These are phyloP conservation scores for Spodoptera frugiperda DNA, from an alignment of 1,140 invertebrate genomes.

Conservation along the genomic window DNA sequence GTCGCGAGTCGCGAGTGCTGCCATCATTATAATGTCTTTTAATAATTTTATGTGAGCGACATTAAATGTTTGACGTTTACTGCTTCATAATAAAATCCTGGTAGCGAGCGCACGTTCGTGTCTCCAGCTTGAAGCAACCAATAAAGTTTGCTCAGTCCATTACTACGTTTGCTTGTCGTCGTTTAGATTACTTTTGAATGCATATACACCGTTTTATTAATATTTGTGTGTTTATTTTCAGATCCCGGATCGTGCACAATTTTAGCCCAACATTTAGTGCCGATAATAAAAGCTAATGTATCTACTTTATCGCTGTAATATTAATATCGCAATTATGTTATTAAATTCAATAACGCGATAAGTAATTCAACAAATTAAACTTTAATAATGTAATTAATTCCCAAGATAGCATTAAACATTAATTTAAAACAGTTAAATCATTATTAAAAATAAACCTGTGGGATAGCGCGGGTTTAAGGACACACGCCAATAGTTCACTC, in stretches of 20 bases:
- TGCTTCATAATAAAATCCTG: constrained; percentile 65
- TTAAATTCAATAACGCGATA: constrained; percentile 20
- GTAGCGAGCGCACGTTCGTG: constrained; percentile 38
- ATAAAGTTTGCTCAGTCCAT: constrained; percentile 33
- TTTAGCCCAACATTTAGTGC: neutral
- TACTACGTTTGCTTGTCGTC: constrained; percentile 26
- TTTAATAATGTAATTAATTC: constrained; percentile 10
- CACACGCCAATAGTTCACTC: constrained; percentile 39
- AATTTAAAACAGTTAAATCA: constrained; percentile 25
- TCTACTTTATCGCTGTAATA: constrained; percentile 22
- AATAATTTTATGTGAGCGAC: constrained; percentile 66
- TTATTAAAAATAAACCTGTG: constrained; percentile 19
- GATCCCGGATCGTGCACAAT: neutral
- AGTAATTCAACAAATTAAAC: neutral
- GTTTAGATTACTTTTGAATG: constrained; percentile 37
- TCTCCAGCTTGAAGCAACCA: constrained; percentile 9
- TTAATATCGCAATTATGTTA: constrained; percentile 21
- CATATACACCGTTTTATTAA: constrained; percentile 9
- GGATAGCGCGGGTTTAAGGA: constrained; percentile 3
- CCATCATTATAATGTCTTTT: constrained; percentile 67
- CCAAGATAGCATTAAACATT: constrained; percentile 11
- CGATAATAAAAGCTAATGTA: constrained; percentile 32
- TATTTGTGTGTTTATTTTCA: neutral
- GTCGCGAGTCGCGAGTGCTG: constrained; percentile 56
- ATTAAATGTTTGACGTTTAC: constrained; percentile 70